Evolutionary conservation across 2,797 vertebrate genomes (phyloP), one percentile per base, ranked within the genome.

Genomic region (Channa striata): DNA sequence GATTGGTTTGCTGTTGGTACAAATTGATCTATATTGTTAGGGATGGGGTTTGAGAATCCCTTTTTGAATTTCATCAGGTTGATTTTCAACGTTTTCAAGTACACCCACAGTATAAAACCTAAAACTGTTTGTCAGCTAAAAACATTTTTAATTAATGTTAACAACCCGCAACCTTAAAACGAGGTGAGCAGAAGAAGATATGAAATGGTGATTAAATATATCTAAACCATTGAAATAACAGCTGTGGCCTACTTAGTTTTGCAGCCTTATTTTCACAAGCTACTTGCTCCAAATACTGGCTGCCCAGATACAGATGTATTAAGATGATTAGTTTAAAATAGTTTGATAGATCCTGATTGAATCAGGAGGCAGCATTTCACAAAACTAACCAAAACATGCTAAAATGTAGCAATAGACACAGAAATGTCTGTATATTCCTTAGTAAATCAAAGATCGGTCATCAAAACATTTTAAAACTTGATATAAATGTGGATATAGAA

Each of bases 201-300:
- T 60, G 53, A 73, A 52, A 63, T 52, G 49, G 54, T 69, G 65
- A 70, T 77, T 62, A 43, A 81, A 63, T 44, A 47, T 60, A 67
- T 77, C 61, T 62, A 51, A 74, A 43, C 53, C 36, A 44, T 43
- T 43, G 46, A 57, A 61, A 37, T 48, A 66, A 43, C 47, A 71
- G 57, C 43, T 68, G 47, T 48, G 21, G 52, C 52, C 60, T 65
- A 43, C 58, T 78, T 62, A 56, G 4, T 50, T 69, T 67, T 61
- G 54, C 37, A 47, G 34, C 21, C 51, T 25, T 62, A 34, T 54
- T 59, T 62, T 57, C 17, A 21, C 11, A 10, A 57, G 49, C 61
- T 49, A 49, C 56, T 58, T 48, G 16, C 42, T 52, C 58, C 40
- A 77, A 51, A 66, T 46, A 42, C 23, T 56, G 44, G 2, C 37